Conservation (phyloP, 2,888 invertebrate species). For the Thera obeliscata region DNA sequence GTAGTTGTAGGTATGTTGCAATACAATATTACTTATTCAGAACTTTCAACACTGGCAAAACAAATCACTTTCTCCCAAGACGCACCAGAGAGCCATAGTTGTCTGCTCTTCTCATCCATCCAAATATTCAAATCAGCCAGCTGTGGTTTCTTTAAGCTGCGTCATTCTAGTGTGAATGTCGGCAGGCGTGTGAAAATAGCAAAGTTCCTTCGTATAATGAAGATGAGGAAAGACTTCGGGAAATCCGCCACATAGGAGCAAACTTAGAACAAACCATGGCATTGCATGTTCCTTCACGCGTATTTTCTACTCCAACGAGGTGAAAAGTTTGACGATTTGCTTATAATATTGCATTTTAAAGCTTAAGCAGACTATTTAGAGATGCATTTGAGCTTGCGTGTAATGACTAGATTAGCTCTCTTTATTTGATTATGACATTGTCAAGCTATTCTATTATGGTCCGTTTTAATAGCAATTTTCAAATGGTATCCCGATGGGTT, state of each 20-base stretch:
- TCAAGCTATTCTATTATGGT: too few relatives aligned
- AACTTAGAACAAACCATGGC: conserved; percentile 67
- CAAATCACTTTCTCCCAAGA: too few relatives aligned
- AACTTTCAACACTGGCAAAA: too few relatives aligned
- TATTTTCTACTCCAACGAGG: conserved; percentile 45
- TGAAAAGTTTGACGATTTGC: conserved; percentile 1
- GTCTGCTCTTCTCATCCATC: neutral
- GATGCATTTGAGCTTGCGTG: too few relatives aligned
- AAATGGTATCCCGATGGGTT: too few relatives aligned
- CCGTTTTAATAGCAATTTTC: too few relatives aligned
- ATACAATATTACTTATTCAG: too few relatives aligned
- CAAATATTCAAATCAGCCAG: conserved; percentile 1
- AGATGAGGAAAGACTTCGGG: conserved; percentile 71
- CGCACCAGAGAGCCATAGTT: too few relatives aligned
- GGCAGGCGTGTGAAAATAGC: conserved; percentile 69
- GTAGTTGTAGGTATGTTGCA: too few relatives aligned
- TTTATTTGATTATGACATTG: too few relatives aligned
- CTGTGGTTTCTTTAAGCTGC: conserved; percentile 13
- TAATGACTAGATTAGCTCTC: too few relatives aligned
- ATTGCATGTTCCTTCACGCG: conserved; percentile 53
- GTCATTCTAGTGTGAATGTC: conserved; percentile 59
- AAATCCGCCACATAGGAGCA: conserved; percentile 69
- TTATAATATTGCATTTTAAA: neutral
- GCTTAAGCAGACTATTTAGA: too few relatives aligned
- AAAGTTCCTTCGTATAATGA: conserved; percentile 79